A percentile compares a stretch with the other conserved stretches of the same genome.
Evolutionary conservation across 1,140 invertebrate species (phyloP).

Genomic region (Matsumurasca onukii): DNA sequence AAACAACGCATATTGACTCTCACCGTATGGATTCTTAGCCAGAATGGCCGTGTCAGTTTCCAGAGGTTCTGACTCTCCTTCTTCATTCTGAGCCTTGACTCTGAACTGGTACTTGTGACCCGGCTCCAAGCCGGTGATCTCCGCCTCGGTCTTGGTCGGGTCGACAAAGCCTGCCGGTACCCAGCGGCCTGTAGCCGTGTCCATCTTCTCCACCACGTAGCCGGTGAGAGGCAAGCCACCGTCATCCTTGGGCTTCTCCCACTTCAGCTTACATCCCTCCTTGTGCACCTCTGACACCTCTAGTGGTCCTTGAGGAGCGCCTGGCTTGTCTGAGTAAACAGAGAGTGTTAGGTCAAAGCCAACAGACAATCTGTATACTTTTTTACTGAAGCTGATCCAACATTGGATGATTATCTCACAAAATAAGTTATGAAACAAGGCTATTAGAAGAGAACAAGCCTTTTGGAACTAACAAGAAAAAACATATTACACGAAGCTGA

Average conservation of each 20-base stretch:
- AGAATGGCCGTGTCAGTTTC: slow-evolving; percentile 82
- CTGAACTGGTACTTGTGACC: slow-evolving; percentile 94
- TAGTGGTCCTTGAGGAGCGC: slow-evolving; percentile 90
- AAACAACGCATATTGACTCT: too few relatives aligned
- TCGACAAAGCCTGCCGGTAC: slow-evolving; percentile 84
- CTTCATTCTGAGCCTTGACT: slow-evolving; percentile 93
- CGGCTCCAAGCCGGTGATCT: slow-evolving; percentile 86
- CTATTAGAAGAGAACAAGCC: too few relatives aligned
- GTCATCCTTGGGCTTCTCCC: slow-evolving; percentile 95
- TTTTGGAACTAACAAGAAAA: too few relatives aligned
- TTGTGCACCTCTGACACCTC: slow-evolving; percentile 92
- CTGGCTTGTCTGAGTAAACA: slow-evolving; percentile 77
- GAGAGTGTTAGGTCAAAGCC: too few relatives aligned
- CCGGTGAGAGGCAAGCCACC: slow-evolving; percentile 89
- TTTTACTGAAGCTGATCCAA: too few relatives aligned
- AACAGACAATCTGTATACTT: too few relatives aligned
- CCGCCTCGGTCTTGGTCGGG: slow-evolving; percentile 81
- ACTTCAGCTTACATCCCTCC: slow-evolving; percentile 91
- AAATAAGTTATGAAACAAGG: too few relatives aligned
- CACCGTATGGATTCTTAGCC: slow-evolving; percentile 96
- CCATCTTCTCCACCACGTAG: slow-evolving; percentile 93
- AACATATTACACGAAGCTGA: too few relatives aligned
- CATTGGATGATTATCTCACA: too few relatives aligned
- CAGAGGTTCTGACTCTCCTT: slow-evolving; percentile 91
- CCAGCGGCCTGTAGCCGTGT: slow-evolving; percentile 83